Base-by-base conservation (phyloP, 1,140 invertebrate genomes). In the Scaptomyza graminum region DNA sequence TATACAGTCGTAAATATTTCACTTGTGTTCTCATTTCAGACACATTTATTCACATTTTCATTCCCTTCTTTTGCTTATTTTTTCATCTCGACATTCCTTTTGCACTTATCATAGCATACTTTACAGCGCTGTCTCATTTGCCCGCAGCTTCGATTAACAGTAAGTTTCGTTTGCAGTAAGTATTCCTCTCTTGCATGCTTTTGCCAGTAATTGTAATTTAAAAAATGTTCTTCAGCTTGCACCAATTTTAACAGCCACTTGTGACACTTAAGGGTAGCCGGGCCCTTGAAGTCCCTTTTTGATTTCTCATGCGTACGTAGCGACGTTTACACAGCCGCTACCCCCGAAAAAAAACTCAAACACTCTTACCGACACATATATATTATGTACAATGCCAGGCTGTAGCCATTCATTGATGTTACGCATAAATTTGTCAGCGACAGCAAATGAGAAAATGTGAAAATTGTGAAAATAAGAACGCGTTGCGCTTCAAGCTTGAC, bases 401-500 rank as follows among this genome's bases (percentile, higher is more conserved):
- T 61, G 55, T 46, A 22, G 18, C 41, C 41, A 56, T 73, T 66
- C 71, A 79, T 80, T 80, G 66, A 74, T 60, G 55, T 87, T 56
- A 83, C 83, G 83, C 79, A 88, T 88, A 75, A 73, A 88, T 88
- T 88, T 82, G 49, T 56, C 41, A 57, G 18, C 62, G 64, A 61
- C 56, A 68, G 28, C 1, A 63, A 55, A 63, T 66, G 71, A 49
- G 71, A 62, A 87, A 87, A 34, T 34, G 49, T 13, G 31, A 34
- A 63, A 55, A 63, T 66, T 61, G 49, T 34, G 66, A 62, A 87
- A 87, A 77, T 67, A 75, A 65, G 74, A 87, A 60, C 64, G 28
- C 63, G 67, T 69, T 60, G 74, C 57, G 77, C 59, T 87, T 79
- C 71, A 85, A 74, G 82, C 83, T 85, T 85, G 78, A 85, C 78